Percentiles rank a stretch among this genome's conserved stretches.
phyloP scores from a whole-genome alignment of 2,888 invertebrate genomes.

The Mythimna ferrago region DNA sequence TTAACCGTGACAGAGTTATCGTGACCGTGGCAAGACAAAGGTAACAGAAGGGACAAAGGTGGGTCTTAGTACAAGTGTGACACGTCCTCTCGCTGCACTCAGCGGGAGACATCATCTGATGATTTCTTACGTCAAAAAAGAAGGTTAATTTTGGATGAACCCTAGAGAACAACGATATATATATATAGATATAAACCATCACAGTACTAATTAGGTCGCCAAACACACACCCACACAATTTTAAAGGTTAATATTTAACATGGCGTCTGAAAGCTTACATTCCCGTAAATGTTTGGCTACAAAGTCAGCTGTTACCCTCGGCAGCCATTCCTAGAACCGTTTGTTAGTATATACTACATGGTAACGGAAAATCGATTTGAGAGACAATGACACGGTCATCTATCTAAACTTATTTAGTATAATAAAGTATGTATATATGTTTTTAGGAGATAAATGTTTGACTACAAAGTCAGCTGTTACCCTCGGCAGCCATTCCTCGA shows the following conservation, averaged over 20 bases:
- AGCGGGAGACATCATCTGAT: no score
- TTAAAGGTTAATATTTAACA: slow-evolving; percentile 4
- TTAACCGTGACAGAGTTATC: no score
- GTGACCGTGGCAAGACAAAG: no score
- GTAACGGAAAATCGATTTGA: slow-evolving; percentile 22
- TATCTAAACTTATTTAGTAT: no score
- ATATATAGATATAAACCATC: not conserved
- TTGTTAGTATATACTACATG: slow-evolving; percentile 24
- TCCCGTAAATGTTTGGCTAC: slow-evolving; percentile 2
- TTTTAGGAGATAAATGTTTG: slow-evolving; percentile 1
- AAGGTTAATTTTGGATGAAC: not conserved
- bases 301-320: slow-evolving; percentile 11
- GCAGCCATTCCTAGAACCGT: slow-evolving; percentile 10
- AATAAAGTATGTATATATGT: no score
- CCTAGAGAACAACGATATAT: not conserved
- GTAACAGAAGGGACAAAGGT: no score
- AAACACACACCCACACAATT: slow-evolving; percentile 1
- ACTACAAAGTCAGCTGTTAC: slow-evolving; percentile 12
- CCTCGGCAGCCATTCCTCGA: slow-evolving; percentile 8
- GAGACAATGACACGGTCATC: slow-evolving; percentile 31
- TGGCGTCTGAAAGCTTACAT: not conserved
- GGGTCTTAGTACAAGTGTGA: no score
- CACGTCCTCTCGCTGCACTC: no score
- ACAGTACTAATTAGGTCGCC: not conserved
- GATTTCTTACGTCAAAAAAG: no score